Conservation (phyloP, 2,113 vertebrate genomes). For the Corapipo altera region DNA sequence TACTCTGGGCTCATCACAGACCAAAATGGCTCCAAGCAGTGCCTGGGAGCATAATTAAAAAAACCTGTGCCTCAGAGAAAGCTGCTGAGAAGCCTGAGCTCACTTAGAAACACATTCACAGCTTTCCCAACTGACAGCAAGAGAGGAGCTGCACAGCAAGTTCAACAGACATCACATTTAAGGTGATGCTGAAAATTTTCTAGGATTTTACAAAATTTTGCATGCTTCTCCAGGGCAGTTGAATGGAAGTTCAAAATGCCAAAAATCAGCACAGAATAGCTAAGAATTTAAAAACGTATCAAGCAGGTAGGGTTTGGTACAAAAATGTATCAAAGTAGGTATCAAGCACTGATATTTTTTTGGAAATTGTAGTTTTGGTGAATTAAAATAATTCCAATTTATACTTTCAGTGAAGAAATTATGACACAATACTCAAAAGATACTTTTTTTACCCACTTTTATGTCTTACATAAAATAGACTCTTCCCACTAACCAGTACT, state of each 20-base stretch:
- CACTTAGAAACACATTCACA: neutral
- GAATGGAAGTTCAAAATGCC: neutral
- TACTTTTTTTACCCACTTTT: accelerated
- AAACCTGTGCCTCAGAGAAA: constrained; percentile 23
- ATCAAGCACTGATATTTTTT: neutral
- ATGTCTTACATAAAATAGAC: neutral
- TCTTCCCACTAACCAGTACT: neutral
- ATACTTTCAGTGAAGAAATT: neutral
- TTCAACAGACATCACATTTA: neutral
- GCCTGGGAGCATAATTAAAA: constrained; percentile 38
- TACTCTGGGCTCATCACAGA: neutral
- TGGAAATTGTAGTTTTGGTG: neutral
- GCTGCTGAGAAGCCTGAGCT: neutral
- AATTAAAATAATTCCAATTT: neutral
- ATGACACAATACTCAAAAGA: neutral
- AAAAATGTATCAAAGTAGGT: neutral
- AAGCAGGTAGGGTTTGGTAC: neutral
- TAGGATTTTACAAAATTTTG: neutral
- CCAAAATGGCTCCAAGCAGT: constrained; percentile 24
- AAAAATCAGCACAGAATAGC: neutral
- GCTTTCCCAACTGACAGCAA: neutral
- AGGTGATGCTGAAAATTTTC: neutral
- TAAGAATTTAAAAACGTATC: neutral
- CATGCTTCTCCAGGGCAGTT: neutral
- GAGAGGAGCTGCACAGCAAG: neutral